phyloP scores from a whole-genome alignment of 2,888 invertebrate species.

The Drosophila vallismaia region DNA sequence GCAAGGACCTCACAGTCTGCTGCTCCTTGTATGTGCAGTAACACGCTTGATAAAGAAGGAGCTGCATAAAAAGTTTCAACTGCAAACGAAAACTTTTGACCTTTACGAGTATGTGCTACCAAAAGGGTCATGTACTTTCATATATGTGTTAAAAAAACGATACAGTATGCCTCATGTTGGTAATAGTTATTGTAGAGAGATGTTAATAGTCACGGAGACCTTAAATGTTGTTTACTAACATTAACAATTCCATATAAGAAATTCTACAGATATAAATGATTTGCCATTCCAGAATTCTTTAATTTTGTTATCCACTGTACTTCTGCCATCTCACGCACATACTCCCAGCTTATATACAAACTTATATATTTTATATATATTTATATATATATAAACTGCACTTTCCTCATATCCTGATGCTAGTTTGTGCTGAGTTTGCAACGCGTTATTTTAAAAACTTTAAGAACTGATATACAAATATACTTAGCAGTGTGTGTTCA shows the following conservation, averaged over 20 bases:
- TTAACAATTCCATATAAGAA: no score
- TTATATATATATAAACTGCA: conserved; percentile 35
- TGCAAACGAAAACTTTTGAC: conserved; percentile 79
- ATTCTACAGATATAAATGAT: no score
- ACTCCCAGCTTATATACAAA: conserved; percentile 12
- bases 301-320: conserved; percentile 2
- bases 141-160: conserved; percentile 39
- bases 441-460: conserved; percentile 60
- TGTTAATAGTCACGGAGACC: no score
- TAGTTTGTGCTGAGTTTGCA: conserved; percentile 50
- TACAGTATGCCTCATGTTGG: not conserved
- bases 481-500: conserved; percentile 6
- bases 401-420: conserved; percentile 61
- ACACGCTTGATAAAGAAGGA: conserved; percentile 72
- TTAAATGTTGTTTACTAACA: no score
- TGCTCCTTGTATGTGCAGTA: conserved; percentile 47
- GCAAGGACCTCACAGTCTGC: conserved; percentile 45
- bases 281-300: not conserved
- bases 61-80: conserved; percentile 69
- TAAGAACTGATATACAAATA: conserved; percentile 29
- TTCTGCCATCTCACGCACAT: not conserved
- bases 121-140: conserved; percentile 35
- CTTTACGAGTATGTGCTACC: conserved; percentile 58
- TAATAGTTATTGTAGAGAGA: not conserved
- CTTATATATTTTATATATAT: conserved; percentile 15